These are phyloP conservation scores for Pedicia rivosa DNA, from an alignment of 2,888 invertebrate species.

Conservation along the genomic window DNA sequence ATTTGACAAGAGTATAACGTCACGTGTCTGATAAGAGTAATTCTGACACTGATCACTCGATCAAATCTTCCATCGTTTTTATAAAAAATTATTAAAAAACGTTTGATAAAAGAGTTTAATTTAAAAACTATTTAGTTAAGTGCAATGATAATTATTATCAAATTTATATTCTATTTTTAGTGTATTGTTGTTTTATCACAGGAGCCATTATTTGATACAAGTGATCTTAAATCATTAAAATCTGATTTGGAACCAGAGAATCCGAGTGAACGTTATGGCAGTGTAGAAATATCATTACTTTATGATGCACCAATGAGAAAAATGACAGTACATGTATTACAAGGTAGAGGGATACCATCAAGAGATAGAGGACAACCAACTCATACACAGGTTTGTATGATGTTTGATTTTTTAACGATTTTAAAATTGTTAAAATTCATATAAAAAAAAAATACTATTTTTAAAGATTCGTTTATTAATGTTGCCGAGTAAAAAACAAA, in stretches of 20 bases:
- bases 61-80: too few relatives aligned
- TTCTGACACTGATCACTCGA: too few relatives aligned
- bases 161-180: slow-evolving; percentile 19
- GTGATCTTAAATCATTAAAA: slow-evolving; percentile 28
- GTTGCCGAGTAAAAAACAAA: slow-evolving; percentile 83
- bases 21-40: too few relatives aligned
- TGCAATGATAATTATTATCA: too few relatives aligned
- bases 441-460: too few relatives aligned
- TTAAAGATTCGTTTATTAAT: slow-evolving; percentile 70
- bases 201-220: slow-evolving; percentile 30
- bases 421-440: too few relatives aligned
- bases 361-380: slow-evolving; percentile 49
- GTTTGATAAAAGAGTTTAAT: too few relatives aligned
- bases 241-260: slow-evolving; percentile 30
- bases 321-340: slow-evolving; percentile 84
- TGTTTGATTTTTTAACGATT: slow-evolving; percentile 10
- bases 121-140: too few relatives aligned
- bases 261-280: slow-evolving; percentile 47
- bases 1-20: too few relatives aligned
- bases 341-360: slow-evolving; percentile 66
- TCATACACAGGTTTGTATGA: slow-evolving; percentile 56
- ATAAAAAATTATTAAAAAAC: too few relatives aligned
- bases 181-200: slow-evolving; percentile 34
- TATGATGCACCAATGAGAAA: slow-evolving; percentile 83
- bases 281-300: slow-evolving; percentile 71